phyloP scores from a whole-genome alignment of 2,797 vertebrate species.

The Setipinna tenuifilis region DNA sequence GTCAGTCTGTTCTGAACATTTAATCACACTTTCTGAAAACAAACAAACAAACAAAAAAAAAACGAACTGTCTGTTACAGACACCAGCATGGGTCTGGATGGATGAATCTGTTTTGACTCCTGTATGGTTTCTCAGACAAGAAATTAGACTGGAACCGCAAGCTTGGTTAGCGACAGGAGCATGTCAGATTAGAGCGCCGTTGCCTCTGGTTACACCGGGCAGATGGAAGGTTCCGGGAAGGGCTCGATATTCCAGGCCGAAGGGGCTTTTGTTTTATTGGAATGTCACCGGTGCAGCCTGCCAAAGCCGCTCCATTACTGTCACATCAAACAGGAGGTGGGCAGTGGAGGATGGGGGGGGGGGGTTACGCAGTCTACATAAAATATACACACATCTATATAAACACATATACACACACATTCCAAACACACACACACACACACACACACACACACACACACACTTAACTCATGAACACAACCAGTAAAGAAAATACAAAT shows the following conservation, averaged over 20 bases:
- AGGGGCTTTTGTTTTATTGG: slow-evolving; percentile 44
- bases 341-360: slow-evolving; percentile 35
- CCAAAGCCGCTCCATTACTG: slow-evolving; percentile 35
- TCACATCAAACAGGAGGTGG: slow-evolving; percentile 25
- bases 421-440: background rate
- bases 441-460: background rate
- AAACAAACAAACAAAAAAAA: background rate
- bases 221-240: slow-evolving; percentile 48
- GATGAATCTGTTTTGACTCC: background rate
- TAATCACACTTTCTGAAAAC: slow-evolving; percentile 7
- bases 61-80: slow-evolving; percentile 2
- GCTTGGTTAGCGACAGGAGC: background rate
- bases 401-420: background rate
- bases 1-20: background rate
- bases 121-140: slow-evolving; percentile 15
- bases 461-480: background rate
- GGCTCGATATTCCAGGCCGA: slow-evolving; percentile 40
- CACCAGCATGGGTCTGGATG: background rate
- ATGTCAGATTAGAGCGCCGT: slow-evolving; percentile 11
- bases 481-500: background rate
- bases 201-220: slow-evolving; percentile 33
- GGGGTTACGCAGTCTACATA: slow-evolving; percentile 15
- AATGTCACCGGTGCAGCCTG: slow-evolving; percentile 33
- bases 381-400: background rate
- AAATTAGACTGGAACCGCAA: slow-evolving; percentile 7